A percentile compares a stretch with the other conserved stretches of the same genome.
Evolutionary conservation across 2,113 vertebrate genomes (phyloP).

Genomic region (Anhinga anhinga): DNA sequence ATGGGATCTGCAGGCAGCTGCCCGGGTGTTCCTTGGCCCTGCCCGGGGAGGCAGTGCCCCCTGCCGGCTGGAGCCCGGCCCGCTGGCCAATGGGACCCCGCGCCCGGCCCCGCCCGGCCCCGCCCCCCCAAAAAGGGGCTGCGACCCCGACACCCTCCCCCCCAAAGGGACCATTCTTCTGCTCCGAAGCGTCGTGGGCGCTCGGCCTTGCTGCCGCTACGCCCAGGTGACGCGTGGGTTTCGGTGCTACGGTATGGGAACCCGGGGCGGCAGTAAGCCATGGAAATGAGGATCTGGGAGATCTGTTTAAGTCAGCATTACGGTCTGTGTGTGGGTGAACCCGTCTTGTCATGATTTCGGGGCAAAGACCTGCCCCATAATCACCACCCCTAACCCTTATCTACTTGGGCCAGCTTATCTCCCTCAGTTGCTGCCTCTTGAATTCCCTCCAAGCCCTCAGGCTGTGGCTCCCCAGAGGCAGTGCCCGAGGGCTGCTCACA

Average conservation of each 20-base stretch:
- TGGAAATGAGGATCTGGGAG: constrained; percentile 45
- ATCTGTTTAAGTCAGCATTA: constrained; percentile 53
- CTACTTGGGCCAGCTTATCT: constrained; percentile 38
- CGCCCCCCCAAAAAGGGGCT: rapidly evolving
- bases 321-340: constrained; percentile 50
- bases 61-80: background rate
- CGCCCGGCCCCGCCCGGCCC: background rate
- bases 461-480: constrained; percentile 29
- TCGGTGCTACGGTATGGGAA: background rate
- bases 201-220: background rate
- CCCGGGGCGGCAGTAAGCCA: background rate
- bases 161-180: background rate
- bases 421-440: constrained; percentile 2
- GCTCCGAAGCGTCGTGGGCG: rapidly evolving
- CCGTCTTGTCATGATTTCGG: constrained; percentile 43
- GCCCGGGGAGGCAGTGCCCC: background rate
- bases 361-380: constrained; percentile 49
- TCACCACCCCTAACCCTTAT: constrained; percentile 55
- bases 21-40: background rate
- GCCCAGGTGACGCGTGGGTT: background rate
- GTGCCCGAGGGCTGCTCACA: constrained; percentile 14
- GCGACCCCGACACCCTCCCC: rapidly evolving
- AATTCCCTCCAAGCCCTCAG: constrained; percentile 8
- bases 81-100: background rate
- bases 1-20: background rate